These are phyloP conservation scores for Eristalinus aeneus DNA, from an alignment of 2,888 invertebrate genomes.

Conservation along the genomic window DNA sequence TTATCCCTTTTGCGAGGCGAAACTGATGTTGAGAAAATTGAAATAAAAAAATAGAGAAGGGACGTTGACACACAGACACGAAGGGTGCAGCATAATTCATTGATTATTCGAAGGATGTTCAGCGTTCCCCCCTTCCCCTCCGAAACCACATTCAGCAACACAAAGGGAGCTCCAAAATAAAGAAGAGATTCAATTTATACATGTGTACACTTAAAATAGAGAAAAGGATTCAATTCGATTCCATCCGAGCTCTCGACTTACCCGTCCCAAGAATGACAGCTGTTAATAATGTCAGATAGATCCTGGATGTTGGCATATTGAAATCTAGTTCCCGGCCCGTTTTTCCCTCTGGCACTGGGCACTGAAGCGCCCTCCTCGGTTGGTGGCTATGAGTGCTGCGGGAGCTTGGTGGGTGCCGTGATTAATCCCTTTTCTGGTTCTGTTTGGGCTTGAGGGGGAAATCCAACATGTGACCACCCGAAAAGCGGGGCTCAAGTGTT, in stretches of 20 bases:
- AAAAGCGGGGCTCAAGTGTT: background rate
- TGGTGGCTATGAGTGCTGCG: too few species aligned
- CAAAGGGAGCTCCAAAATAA: conserved; percentile 9
- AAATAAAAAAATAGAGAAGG: conserved; percentile 25
- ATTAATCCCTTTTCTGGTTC: conserved; percentile 38
- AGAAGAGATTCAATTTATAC: conserved; percentile 32
- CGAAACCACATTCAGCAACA: background rate
- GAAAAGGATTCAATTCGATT: conserved; percentile 38
- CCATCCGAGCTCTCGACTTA: conserved; percentile 37
- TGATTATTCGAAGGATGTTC: conserved; percentile 56
- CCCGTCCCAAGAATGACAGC: conserved; percentile 67
- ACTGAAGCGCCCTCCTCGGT: background rate
- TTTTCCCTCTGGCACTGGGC: conserved; percentile 29
- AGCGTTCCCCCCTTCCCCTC: background rate
- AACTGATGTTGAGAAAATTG: conserved; percentile 46
- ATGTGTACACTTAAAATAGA: conserved; percentile 6
- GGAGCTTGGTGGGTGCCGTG: background rate
- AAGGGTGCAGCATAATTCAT: conserved; percentile 50
- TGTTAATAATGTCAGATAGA: conserved; percentile 67
- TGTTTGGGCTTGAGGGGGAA: background rate
- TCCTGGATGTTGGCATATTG: conserved; percentile 68
- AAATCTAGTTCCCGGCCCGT: conserved; percentile 49
- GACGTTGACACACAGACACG: conserved; percentile 33
- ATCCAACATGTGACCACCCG: conserved; percentile 34
- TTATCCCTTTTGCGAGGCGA: conserved; percentile 53